Evolutionary conservation across 2,113 vertebrate species (phyloP).

Genomic region (Ophiodon elongatus): DNA sequence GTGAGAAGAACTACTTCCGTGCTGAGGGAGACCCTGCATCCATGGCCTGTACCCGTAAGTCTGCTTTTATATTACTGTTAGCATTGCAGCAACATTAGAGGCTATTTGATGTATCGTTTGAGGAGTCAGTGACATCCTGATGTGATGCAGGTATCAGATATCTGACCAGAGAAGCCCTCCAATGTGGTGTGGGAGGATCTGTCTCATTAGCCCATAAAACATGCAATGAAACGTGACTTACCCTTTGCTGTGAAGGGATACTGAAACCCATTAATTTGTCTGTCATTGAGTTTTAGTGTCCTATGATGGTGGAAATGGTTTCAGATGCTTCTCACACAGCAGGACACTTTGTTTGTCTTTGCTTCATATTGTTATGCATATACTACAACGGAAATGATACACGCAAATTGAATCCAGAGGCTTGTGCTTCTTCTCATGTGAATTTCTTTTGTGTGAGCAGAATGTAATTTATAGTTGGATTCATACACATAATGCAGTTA

Average conservation of each 20-base stretch:
- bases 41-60: conserved; percentile 98
- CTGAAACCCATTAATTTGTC: conserved; percentile 15
- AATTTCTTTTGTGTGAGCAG: background rate
- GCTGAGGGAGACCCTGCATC: conserved; percentile 94
- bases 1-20: conserved; percentile 98
- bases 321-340: background rate
- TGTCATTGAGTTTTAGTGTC: conserved; percentile 18
- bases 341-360: background rate
- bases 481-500: background rate
- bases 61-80: background rate
- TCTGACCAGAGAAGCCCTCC: conserved; percentile 2
- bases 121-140: background rate
- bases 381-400: background rate
- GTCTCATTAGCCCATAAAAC: conserved; percentile 32
- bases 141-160: background rate
- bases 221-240: conserved; percentile 13
- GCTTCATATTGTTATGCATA: background rate
- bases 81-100: background rate
- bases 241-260: conserved; percentile 1
- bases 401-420: background rate
- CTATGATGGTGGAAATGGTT: conserved; percentile 1
- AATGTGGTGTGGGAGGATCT: background rate
- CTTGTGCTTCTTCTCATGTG: background rate
- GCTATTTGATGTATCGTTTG: background rate
- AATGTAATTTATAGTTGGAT: conserved; percentile 2